Base-by-base conservation (phyloP, 2,113 vertebrate species). In the Drymodes brunneopygia region DNA sequence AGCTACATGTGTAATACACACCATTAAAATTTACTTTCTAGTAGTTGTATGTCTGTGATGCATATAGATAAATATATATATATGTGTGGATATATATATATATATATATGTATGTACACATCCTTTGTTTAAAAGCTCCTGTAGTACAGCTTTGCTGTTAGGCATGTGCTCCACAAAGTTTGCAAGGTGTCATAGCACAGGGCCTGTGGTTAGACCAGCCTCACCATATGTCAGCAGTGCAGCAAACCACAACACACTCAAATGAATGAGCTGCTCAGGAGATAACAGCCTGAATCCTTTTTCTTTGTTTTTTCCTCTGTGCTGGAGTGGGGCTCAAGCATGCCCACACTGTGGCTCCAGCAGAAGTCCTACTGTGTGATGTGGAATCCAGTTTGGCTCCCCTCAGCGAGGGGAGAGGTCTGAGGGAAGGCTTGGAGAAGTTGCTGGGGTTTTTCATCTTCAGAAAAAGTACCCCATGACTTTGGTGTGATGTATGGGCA, bases 31-130 rank as follows among this genome's bases (percentile, higher is more conserved):
- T 48, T 53, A 47, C 22, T 14, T 47, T 70, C 15, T 51, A 62
- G 48, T 38, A 57, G 8, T 50, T 66, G 12, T 0, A 21, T 0
- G 0, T 18, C 6, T 11, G 38, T 6, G 12, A 4, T 14, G 20
- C 8, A n/a, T n/a, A 7, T 17, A 27, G 17, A 44, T 36, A 48
- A 79, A 28, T 51, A 42, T 3, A 6, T 25, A 3, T 19, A 16
- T 35, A 23, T 56, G 24, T 44, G 38, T 28, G 7, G 18, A 18
- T 29, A 20, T 51, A 20, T 53, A 12, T 31, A 7, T 54, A 11
- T 54, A n/a, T 35, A 22, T 50, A 5, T 33, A 11, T 17, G 8
- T 40, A 27, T 18, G 16, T 12, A 13, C 33, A 9, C 12, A 12
- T 38, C 8, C 12, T 56, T 69, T 77, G 33, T 53, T 82, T 48